Evolutionary conservation across 2,113 vertebrate genomes (phyloP).

Genomic region (Ceuthmochares aereus): DNA sequence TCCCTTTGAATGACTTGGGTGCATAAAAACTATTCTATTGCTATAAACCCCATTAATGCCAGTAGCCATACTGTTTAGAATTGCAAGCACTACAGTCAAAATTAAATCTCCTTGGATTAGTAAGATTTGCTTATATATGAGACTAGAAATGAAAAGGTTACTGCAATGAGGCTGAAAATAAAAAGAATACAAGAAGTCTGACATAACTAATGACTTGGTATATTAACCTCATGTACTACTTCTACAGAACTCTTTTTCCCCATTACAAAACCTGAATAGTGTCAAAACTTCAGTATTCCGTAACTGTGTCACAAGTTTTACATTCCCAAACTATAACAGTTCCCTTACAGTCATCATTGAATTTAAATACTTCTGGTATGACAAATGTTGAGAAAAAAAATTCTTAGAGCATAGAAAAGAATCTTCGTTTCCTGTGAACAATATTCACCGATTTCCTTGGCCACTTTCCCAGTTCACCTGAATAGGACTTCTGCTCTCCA

Average conservation of each 20-base stretch:
- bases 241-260: not conserved
- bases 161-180: not conserved
- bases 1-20: not conserved
- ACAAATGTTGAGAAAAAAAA: conserved; percentile 15
- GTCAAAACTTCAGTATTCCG: not conserved
- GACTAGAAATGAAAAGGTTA: conserved; percentile 43
- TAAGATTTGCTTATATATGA: not conserved
- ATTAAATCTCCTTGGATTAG: not conserved
- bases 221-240: not conserved
- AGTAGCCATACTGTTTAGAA: not conserved
- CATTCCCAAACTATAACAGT: not conserved
- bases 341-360: not conserved
- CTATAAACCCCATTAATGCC: not conserved
- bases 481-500: conserved; percentile 8
- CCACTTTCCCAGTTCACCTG: not conserved
- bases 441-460: not conserved
- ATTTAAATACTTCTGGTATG: not conserved
- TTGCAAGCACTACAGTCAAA: not conserved
- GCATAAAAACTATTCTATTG: not conserved
- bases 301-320: not conserved
- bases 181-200: not conserved
- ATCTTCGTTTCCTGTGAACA: not conserved
- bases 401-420: not conserved
- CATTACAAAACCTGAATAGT: not conserved
- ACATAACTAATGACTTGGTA: not conserved